phyloP scores from a whole-genome alignment of 2,797 vertebrate species.

The Sebastes taczanowskii region DNA sequence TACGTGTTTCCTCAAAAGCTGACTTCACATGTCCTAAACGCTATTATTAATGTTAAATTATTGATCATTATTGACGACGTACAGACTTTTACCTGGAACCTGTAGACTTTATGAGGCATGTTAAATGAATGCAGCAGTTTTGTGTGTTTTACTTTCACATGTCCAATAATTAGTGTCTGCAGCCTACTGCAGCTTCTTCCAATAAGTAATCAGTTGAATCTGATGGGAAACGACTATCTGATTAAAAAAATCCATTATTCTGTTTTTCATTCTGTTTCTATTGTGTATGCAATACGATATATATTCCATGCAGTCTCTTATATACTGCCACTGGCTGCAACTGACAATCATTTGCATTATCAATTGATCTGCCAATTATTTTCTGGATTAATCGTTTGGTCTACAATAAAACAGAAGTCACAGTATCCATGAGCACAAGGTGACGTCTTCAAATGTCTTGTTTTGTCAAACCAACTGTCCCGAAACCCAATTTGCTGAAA shows the following conservation, averaged over 20 bases:
- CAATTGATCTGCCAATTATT: neutral
- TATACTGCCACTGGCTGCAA: neutral
- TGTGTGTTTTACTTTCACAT: neutral
- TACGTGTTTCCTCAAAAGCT: neutral
- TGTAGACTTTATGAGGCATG: neutral
- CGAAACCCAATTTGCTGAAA: neutral
- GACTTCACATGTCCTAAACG: neutral
- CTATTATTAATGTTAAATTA: constrained; percentile 25
- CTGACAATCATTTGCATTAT: neutral
- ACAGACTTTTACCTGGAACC: neutral
- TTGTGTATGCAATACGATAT: neutral
- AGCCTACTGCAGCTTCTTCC: neutral
- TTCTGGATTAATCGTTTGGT: neutral
- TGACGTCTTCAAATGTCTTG: neutral
- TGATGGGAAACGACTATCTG: neutral
- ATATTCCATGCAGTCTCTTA: neutral
- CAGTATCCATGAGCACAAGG: neutral
- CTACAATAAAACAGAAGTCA: neutral
- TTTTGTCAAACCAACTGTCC: neutral
- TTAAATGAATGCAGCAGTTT: neutral
- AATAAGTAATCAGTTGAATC: neutral
- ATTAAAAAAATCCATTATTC: neutral
- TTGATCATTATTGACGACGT: constrained; percentile 17
- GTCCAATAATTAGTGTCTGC: neutral
- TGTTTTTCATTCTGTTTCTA: neutral